phyloP scores from a whole-genome alignment of 1,140 invertebrate species.

The Zaprionus gabonicus region DNA sequence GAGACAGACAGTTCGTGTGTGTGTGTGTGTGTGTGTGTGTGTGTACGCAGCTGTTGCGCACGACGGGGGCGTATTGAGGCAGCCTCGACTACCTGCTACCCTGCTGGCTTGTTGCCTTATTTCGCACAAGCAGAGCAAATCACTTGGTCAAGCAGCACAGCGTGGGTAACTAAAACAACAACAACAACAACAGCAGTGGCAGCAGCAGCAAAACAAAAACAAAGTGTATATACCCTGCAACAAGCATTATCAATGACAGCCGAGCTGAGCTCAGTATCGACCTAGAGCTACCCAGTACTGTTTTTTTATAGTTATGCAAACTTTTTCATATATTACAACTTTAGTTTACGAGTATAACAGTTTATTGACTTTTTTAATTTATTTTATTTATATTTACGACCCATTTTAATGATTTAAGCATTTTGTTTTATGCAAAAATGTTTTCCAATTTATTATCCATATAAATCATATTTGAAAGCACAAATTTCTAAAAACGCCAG shows the following conservation, averaged over 20 bases:
- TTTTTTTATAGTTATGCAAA: too few species aligned
- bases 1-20: not conserved
- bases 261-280: not conserved
- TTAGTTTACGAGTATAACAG: too few species aligned
- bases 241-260: not conserved
- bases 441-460: too few species aligned
- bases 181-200: not conserved
- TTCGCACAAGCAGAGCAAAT: conserved; percentile 68
- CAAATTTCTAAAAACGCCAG: too few species aligned
- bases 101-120: conserved; percentile 27
- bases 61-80: conserved; percentile 43
- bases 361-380: too few species aligned
- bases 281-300: not conserved
- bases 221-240: not conserved
- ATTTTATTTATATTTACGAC: too few species aligned
- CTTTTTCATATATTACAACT: too few species aligned
- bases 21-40: not conserved
- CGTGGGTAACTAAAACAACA: not conserved
- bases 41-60: conserved; percentile 15
- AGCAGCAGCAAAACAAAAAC: not conserved
- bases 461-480: too few species aligned
- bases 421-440: too few species aligned
- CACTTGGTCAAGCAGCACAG: conserved; percentile 52
- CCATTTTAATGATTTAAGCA: too few species aligned
- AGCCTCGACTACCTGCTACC: conserved; percentile 41